A percentile compares a stretch with the other conserved stretches of the same genome.
These are phyloP conservation scores for Limnephilus lunatus DNA, from an alignment of 2,888 invertebrate genomes.

Conservation along the genomic window DNA sequence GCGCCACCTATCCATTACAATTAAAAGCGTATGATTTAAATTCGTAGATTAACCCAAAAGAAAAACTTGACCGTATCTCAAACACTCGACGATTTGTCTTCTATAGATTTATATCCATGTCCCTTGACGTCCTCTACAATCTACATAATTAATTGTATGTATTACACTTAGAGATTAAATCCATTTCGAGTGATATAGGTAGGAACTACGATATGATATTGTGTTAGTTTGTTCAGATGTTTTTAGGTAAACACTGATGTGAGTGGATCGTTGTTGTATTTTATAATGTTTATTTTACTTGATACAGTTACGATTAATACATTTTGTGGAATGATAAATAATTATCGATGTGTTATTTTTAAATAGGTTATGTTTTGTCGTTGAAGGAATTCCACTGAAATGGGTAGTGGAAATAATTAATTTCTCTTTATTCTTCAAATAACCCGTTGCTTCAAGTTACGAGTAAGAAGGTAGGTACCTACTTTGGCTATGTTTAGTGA, in stretches of 20 bases:
- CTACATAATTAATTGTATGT: conserved; percentile 3
- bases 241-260: background rate
- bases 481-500: too few relatives aligned
- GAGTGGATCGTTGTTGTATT: background rate
- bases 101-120: background rate
- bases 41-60: background rate
- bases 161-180: conserved; percentile 5
- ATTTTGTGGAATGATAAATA: background rate
- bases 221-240: conserved; percentile 9
- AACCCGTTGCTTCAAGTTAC: too few relatives aligned
- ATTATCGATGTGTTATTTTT: background rate
- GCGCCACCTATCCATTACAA: background rate
- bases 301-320: background rate
- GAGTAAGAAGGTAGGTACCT: too few relatives aligned
- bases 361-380: background rate
- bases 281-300: background rate
- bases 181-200: background rate
- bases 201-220: background rate
- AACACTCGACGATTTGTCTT: background rate
- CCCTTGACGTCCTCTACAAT: background rate
- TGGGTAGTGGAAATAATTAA: too few relatives aligned
- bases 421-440: too few relatives aligned
- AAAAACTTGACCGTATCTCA: background rate
- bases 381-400: too few relatives aligned
- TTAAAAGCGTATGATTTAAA: conserved; percentile 2